These are phyloP conservation scores for Rambutsinella grinnellia DNA, from an alignment of 2,888 invertebrate species.

Conservation along the genomic window DNA sequence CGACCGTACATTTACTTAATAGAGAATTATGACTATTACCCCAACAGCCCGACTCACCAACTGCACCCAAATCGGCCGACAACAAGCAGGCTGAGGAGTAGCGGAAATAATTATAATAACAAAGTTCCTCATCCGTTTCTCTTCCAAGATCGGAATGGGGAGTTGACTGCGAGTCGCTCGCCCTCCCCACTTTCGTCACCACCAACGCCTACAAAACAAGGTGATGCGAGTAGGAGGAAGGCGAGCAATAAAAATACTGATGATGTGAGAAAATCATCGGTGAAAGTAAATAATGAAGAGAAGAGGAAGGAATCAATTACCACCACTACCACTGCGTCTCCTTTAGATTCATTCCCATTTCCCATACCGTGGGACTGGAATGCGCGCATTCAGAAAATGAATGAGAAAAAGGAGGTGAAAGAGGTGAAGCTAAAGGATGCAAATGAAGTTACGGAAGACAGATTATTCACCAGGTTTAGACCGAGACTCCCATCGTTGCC, in stretches of 20 bases:
- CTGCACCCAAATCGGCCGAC: neutral
- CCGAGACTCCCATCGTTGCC: slow-evolving; percentile 22
- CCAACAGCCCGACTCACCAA: neutral
- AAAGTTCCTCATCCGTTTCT: slow-evolving; percentile 35
- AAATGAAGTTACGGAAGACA: slow-evolving; percentile 10
- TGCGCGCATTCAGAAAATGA: slow-evolving; percentile 25
- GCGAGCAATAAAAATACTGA: neutral
- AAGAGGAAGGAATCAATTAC: neutral
- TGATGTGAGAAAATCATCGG: slow-evolving; percentile 14
- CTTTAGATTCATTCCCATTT: slow-evolving; percentile 21
- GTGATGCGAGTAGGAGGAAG: neutral
- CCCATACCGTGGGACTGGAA: slow-evolving; percentile 49
- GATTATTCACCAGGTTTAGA: slow-evolving; percentile 23
- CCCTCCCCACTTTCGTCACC: slow-evolving; percentile 8
- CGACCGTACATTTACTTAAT: slow-evolving; percentile 50
- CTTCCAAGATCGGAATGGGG: slow-evolving; percentile 44
- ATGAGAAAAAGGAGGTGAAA: slow-evolving; percentile 1
- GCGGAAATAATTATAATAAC: slow-evolving; percentile 54
- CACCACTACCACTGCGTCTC: neutral
- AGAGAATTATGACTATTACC: slow-evolving; percentile 31
- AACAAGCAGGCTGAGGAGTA: neutral
- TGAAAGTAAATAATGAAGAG: slow-evolving; percentile 5
- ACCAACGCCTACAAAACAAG: neutral
- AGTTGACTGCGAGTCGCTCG: slow-evolving; percentile 16
- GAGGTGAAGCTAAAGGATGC: slow-evolving; percentile 9